These are phyloP conservation scores for Pinna nobilis DNA, from an alignment of 1,140 invertebrate genomes.

Conservation along the genomic window DNA sequence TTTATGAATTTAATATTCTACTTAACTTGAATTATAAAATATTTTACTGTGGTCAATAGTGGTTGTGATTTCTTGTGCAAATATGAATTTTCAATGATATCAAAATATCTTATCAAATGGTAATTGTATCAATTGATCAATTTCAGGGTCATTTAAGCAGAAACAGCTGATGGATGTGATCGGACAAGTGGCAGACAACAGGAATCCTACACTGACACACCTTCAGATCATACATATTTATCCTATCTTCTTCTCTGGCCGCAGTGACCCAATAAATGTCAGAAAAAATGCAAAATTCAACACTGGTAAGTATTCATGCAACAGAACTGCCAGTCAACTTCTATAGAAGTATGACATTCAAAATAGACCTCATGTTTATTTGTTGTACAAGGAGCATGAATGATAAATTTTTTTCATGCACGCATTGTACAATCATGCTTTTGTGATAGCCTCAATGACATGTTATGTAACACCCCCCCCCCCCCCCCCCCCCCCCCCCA, in stretches of 20 bases:
- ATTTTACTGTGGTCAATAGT: too few species aligned
- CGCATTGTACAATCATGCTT: too few species aligned
- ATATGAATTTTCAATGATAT: too few species aligned
- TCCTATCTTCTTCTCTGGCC: slow-evolving; percentile 58
- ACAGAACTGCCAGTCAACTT: not conserved
- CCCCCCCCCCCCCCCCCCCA: too few species aligned
- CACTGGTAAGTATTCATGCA: slow-evolving; percentile 54
- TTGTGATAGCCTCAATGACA: too few species aligned
- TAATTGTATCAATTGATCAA: not conserved
- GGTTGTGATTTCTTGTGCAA: too few species aligned
- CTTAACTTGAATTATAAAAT: not conserved
- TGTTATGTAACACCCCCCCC: too few species aligned
- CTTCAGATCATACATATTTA: slow-evolving; percentile 67
- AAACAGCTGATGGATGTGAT: slow-evolving; percentile 68
- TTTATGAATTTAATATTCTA: not conserved
- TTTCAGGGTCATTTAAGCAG: slow-evolving; percentile 68
- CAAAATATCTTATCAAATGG: too few species aligned
- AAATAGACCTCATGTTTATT: too few species aligned
- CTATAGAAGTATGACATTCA: too few species aligned
- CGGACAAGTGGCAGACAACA: slow-evolving; percentile 67
- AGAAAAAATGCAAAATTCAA: slow-evolving; percentile 67
- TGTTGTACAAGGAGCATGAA: too few species aligned
- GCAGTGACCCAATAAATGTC: slow-evolving; percentile 64
- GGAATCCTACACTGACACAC: slow-evolving; percentile 60
- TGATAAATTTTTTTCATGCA: too few species aligned